These are phyloP conservation scores for Porites australiensis DNA, from an alignment of 64 coral and sea anemone species.

Conservation along the genomic window DNA sequence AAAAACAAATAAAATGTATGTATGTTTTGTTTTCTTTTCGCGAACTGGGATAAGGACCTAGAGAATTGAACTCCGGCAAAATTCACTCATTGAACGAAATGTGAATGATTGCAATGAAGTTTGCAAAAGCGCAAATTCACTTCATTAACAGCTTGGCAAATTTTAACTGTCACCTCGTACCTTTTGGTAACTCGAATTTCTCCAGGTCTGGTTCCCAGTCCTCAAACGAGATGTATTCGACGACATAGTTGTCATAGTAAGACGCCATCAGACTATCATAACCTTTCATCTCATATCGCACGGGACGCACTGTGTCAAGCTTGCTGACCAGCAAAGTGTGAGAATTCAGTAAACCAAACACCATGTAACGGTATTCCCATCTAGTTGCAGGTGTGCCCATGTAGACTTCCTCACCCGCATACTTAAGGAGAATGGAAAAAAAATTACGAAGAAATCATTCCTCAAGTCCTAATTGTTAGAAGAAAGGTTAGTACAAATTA, in stretches of 20 bases:
- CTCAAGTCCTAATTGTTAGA: too few species aligned
- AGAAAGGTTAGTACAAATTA: too few species aligned
- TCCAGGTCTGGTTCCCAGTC: constrained; percentile 81
- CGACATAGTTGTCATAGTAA: constrained; percentile 93
- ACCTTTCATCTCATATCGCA: constrained; percentile 97
- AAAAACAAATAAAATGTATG: too few species aligned
- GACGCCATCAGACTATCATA: constrained; percentile 93
- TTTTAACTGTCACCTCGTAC: constrained; percentile 17
- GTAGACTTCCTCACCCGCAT: constrained; percentile 80
- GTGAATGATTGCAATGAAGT: too few species aligned
- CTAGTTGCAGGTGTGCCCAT: constrained; percentile 82
- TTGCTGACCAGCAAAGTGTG: constrained; percentile 93
- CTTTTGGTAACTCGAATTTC: constrained; percentile 87
- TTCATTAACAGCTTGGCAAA: too few species aligned
- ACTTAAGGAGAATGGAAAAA: constrained; percentile 52
- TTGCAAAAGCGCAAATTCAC: too few species aligned
- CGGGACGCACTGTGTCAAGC: constrained; percentile 79
- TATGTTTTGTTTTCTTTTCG: too few species aligned
- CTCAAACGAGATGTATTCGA: constrained; percentile 94
- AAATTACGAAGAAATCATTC: not conserved
- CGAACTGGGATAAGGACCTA: too few species aligned
- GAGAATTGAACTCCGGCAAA: too few species aligned
- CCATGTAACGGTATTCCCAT: constrained; percentile 95
- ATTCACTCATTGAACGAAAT: too few species aligned
- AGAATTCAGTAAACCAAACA: constrained; percentile 79